A percentile compares a stretch with the other conserved stretches of the same genome.
Evolutionary conservation across 2,113 vertebrate genomes (phyloP).

Genomic region (Pristiophorus japonicus): DNA sequence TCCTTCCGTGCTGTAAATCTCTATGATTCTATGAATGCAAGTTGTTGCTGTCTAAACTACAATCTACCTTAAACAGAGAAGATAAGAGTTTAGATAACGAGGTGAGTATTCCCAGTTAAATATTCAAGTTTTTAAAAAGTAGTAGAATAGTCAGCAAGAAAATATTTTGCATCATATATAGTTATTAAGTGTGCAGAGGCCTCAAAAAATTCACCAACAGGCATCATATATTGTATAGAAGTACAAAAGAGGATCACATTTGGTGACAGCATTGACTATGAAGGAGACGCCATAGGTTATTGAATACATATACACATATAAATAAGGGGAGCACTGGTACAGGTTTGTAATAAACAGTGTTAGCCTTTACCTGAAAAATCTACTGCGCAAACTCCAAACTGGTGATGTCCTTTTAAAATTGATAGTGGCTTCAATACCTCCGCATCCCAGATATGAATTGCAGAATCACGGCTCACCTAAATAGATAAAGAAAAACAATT

Average conservation of each 20-base stretch:
- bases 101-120: background rate
- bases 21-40: background rate
- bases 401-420: constrained; percentile 88
- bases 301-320: too few relatives aligned
- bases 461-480: constrained; percentile 89
- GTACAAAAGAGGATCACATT: background rate
- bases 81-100: background rate
- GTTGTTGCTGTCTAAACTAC: background rate
- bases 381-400: constrained; percentile 84
- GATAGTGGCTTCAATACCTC: constrained; percentile 87
- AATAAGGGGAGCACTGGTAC: too few relatives aligned
- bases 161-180: background rate
- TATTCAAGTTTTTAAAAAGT: background rate
- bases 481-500: constrained; percentile 39
- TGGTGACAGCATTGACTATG: background rate
- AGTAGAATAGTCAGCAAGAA: background rate
- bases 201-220: background rate
- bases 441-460: constrained; percentile 92
- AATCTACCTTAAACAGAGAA: background rate
- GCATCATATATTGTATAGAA: background rate
- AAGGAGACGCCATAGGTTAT: background rate
- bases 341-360: constrained; percentile 44
- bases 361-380: constrained; percentile 83
- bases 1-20: too few relatives aligned
- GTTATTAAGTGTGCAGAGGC: background rate